These are phyloP conservation scores for Yponomeuta sedellus DNA, from an alignment of 2,888 invertebrate genomes.

Conservation along the genomic window DNA sequence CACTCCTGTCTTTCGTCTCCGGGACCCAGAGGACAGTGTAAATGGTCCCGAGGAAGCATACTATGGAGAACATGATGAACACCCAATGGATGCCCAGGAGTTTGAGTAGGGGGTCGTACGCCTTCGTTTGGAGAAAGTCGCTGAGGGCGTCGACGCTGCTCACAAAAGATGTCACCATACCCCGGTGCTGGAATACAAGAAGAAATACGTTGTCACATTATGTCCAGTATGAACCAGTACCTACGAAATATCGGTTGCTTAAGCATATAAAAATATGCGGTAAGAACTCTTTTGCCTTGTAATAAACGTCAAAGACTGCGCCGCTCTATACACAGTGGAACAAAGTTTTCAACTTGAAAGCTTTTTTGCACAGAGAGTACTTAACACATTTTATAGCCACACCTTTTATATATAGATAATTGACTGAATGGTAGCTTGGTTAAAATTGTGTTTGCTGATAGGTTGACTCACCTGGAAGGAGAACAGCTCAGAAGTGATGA, in stretches of 20 bases:
- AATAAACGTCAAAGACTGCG: too few relatives aligned
- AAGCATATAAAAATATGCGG: too few relatives aligned
- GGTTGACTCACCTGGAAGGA: conserved; percentile 51
- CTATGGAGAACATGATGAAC: conserved; percentile 61
- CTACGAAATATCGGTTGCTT: too few relatives aligned
- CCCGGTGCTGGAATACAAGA: conserved; percentile 53
- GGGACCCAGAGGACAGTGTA: conserved; percentile 67
- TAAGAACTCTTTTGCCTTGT: too few relatives aligned
- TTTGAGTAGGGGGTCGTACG: conserved; percentile 63
- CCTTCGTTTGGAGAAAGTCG: conserved; percentile 67
- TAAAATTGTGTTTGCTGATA: not conserved
- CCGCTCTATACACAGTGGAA: too few relatives aligned
- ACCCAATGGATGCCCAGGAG: conserved; percentile 69
- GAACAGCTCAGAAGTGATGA: conserved; percentile 66
- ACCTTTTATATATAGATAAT: too few relatives aligned
- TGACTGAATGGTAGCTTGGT: not conserved
- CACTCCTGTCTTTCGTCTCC: conserved; percentile 60
- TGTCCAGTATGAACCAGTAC: too few relatives aligned
- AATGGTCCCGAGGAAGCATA: conserved; percentile 61
- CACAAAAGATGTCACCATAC: conserved; percentile 64
- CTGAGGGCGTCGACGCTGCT: conserved; percentile 62
- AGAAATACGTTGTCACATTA: not conserved
- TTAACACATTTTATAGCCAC: too few relatives aligned
- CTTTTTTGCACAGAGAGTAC: too few relatives aligned
- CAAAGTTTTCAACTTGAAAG: too few relatives aligned